Evolutionary conservation across 1,140 invertebrate genomes (phyloP).

Genomic region (Leptinotarsa defecta): DNA sequence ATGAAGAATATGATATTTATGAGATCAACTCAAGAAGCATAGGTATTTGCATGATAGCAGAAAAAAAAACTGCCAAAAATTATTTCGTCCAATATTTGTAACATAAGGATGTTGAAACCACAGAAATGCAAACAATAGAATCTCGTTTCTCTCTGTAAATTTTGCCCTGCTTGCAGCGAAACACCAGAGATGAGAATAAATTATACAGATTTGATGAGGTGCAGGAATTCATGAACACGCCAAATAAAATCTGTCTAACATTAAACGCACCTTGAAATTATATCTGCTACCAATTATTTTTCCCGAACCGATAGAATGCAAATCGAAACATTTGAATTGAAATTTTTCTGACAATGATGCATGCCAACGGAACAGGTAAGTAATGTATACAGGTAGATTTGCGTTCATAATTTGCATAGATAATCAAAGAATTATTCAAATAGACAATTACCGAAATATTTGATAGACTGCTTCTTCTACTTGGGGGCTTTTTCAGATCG

Average conservation of each 20-base stretch:
- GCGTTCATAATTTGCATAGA: background rate
- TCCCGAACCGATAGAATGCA: background rate
- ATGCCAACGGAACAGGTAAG: background rate
- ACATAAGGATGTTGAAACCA: too few relatives aligned
- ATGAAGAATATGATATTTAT: too few relatives aligned
- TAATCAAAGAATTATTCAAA: conserved; percentile 9
- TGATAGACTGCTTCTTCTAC: background rate
- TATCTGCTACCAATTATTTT: background rate
- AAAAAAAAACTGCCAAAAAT: too few relatives aligned
- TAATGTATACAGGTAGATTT: background rate
- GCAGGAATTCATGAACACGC: background rate
- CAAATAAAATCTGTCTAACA: background rate
- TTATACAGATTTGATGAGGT: too few relatives aligned
- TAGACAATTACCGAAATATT: conserved; percentile 4
- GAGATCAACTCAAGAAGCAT: too few relatives aligned
- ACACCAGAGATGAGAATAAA: too few relatives aligned
- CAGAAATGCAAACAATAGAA: too few relatives aligned
- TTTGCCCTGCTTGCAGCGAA: too few relatives aligned
- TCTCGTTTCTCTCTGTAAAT: too few relatives aligned
- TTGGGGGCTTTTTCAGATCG: background rate
- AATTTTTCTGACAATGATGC: background rate
- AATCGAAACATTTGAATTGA: conserved; percentile 1
- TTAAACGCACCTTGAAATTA: conserved; percentile 1
- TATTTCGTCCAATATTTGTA: too few relatives aligned
- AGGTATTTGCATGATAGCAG: too few relatives aligned